Evolutionary conservation across 2,888 invertebrate species (phyloP), one percentile per base, ranked within the genome.

Genomic region (Latrodectus hesperus): DNA sequence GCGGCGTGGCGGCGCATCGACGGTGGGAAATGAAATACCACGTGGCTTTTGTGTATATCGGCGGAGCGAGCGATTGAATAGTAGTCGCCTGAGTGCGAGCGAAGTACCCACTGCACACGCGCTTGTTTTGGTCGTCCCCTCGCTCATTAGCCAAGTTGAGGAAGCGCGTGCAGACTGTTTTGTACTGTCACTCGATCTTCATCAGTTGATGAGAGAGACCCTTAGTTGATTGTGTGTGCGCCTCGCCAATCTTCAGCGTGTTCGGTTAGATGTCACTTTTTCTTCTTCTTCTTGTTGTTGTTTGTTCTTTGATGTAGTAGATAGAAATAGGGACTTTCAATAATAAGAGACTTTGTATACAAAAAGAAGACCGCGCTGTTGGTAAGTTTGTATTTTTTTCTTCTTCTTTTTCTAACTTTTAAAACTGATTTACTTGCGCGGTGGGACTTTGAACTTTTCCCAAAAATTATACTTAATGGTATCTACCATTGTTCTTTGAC

Each of bases 41-140:
- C 84, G 84, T 84, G 84, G 84, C 84, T 84, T 84, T 84, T 77
- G 77, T 84, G 84, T 84, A 60, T 60, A 84, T 65, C 53, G 65
- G 67, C 81, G 73, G 55, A 78, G 67, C 72, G 81, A 82, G 60
- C 55, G 64, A 51, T n/a, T 67, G 74, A 76, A 78, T 52, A 82
- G 82, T 83, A 81, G 81, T 74, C 74, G 74, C 80, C 53, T 14
- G 52, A 64, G 64, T 71, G 76, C 71, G n/a, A 71, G 68, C 38
- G 60, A 49, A 51, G 64, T 70, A 73, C 22, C 53, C 52, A 75
- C 75, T 70, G 81, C 82, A 82, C 75, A 75, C 82, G 84, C 84
- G 82, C 82, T 82, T 53, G 60, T n/a, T n/a, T 38, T 60, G 64
- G 77, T 64, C 75, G 75, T 72, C 49, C 38, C 38, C 38, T 51